A percentile compares a stretch with the other conserved stretches of the same genome.
phyloP scores from a whole-genome alignment of 2,113 vertebrate species.

The Ictidomys tridecemlineatus region DNA sequence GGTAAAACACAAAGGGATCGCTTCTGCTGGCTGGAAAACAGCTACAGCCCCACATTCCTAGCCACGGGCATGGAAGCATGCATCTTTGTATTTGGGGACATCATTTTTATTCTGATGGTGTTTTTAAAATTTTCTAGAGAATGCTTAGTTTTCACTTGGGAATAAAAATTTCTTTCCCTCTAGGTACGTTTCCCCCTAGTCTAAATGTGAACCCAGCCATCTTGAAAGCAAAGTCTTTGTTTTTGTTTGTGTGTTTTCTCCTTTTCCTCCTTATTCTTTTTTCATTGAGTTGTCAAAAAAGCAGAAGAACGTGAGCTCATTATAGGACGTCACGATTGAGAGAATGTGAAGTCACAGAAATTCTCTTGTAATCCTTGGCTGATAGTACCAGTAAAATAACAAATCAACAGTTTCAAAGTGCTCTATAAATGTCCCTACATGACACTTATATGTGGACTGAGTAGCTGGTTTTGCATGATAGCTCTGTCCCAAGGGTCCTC shows the following conservation, averaged over 20 bases:
- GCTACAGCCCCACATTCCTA: background rate
- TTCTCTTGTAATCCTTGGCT: background rate
- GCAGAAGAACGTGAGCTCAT: background rate
- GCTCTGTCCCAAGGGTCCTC: background rate
- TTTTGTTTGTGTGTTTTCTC: background rate
- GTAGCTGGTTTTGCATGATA: background rate
- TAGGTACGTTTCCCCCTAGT: background rate
- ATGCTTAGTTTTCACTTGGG: constrained; percentile 17
- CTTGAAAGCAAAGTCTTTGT: background rate
- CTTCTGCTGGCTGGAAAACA: background rate
- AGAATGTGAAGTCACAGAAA: background rate
- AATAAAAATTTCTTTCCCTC: constrained; percentile 16
- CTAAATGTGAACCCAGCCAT: background rate
- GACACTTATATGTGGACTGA: background rate
- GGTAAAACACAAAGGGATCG: background rate
- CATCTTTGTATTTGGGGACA: background rate
- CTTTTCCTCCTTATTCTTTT: background rate
- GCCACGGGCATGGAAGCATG: background rate
- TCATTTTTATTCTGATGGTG: background rate
- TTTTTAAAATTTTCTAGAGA: constrained; percentile 19
- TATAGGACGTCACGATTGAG: background rate
- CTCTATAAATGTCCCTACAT: background rate
- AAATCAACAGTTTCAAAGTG: background rate
- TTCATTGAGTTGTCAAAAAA: constrained; percentile 16
- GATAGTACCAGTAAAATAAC: background rate